Base-by-base conservation (phyloP, 2,113 vertebrate genomes). In the Limanda limanda region DNA sequence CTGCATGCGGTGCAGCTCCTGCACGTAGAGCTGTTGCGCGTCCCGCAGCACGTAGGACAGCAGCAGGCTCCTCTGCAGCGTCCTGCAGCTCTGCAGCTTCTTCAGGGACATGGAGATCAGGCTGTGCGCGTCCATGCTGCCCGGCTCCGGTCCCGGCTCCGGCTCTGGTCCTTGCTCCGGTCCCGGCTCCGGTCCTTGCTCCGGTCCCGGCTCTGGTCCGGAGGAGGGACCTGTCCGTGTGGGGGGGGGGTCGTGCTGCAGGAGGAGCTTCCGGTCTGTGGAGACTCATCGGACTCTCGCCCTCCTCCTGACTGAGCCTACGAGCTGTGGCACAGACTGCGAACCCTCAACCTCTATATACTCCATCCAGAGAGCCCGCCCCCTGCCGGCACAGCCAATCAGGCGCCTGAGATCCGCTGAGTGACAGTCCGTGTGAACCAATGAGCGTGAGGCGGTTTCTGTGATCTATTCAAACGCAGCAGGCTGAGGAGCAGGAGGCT, bases 81-180 rank as follows among this genome's bases (percentile, higher is more conserved):
- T 96, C 92, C 97, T 93, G 80, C 97, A 98, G 95, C 95, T 97
- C 95, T 98, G 97, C 92, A 98, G 98, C 94, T 98, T 98, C 92
- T 97, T 95, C 82, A 98, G 91, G 35, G 97, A 98, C 77, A 98
- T 95, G 87, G 96, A 97, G 94, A 98, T 98, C 25, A 98, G 92
- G 88, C 93, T 97, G 89, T 98, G 96, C 89, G 97, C 96, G 94
- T 97, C 97, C 96, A 96, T 96, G 88, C 89, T 27, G 25, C 25
- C 25, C 25, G 25, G 25, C 25, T n/a, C n/a, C n/a, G n/a, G n/a
- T n/a, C n/a, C n/a, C n/a, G n/a, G n/a, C n/a, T 4, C 25, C 25
- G 25, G 25, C 25, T 27, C 25, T 4, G 3, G 77, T 66, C 64
- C n/a, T n/a, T n/a, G n/a, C n/a, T n/a, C n/a, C n/a, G n/a, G n/a